Conservation (phyloP, 2,113 vertebrate genomes). For the Heliornis fulica region DNA sequence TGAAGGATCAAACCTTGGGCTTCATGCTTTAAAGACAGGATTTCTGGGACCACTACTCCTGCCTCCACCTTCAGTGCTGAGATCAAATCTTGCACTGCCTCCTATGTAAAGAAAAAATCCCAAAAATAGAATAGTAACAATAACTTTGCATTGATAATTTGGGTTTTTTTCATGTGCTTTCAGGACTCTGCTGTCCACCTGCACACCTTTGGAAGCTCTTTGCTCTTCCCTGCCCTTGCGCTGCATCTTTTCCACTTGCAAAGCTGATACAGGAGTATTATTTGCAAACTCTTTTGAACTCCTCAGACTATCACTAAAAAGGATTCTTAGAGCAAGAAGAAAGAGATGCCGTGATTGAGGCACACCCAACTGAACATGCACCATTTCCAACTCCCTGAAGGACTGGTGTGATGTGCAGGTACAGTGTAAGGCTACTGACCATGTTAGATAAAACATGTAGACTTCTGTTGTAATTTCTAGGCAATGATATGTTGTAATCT, state of each 20-base stretch:
- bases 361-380: not conserved
- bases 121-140: not conserved
- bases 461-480: not conserved
- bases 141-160: not conserved
- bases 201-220: not conserved
- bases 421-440: not conserved
- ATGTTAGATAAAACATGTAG: not conserved
- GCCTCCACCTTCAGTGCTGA: slow-evolving; percentile 78
- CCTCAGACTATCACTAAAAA: not conserved
- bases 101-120: slow-evolving; percentile 68
- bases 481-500: not conserved
- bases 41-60: slow-evolving; percentile 73
- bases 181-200: not conserved
- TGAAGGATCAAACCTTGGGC: slow-evolving; percentile 74
- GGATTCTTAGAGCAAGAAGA: not conserved
- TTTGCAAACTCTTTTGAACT: not conserved
- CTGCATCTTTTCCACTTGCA: not conserved
- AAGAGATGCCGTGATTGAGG: not conserved
- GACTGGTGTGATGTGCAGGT: not conserved
- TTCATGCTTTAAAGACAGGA: slow-evolving; percentile 82
- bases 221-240: not conserved
- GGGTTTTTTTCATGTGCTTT: not conserved
- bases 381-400: not conserved
- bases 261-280: not conserved
- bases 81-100: slow-evolving; percentile 82